Evolutionary conservation across 2,888 invertebrate species (phyloP), one percentile per base, ranked within the genome.

Genomic region (Melanotus villosus): DNA sequence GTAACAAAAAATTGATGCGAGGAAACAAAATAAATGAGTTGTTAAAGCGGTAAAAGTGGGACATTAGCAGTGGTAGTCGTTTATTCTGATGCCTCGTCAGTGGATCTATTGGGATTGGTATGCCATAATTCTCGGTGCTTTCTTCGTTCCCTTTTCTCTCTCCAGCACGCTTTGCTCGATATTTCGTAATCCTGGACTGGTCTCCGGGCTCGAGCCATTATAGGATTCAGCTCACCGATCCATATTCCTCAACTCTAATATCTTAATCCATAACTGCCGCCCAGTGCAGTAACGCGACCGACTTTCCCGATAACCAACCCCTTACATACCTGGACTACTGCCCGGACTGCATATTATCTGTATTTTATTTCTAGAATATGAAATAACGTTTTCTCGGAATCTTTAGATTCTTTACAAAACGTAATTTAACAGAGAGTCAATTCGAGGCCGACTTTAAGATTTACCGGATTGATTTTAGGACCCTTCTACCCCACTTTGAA

Each of bases 181-280:
- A 57, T 64, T 62, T 65, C 63, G 71, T 66, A 71, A 68, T 66
- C 68, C 64, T 67, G 67, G 58, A 64, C 63, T 63, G 67, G 57
- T 58, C 52, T 30, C 62, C 56, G 52, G 57, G 68, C 54, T 71
- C 67, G 58, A 52, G 68, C 71, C 72, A 75, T 77, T 77, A 77
- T 73, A 69, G 70, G 69, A 76, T 73, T 72, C 73, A 68, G 69
- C 69, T 70, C 73, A 68, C 70, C 76, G 75, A 77, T 77, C 76
- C 72, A 77, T 78, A 76, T 75, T 77, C 77, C 68, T 71, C 71
- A 73, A 72, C 71, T 74, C 73, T 76, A 74, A 75, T 76, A 76
- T 76, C 75, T 74, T 76, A 76, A 76, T 76, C 73, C 75, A 72
- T 73, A 74, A 72, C 57, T 56, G 70, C 59, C 58, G 68, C 23